Conservation (phyloP, 2,888 invertebrate genomes). For the Perizoma affinitatum region DNA sequence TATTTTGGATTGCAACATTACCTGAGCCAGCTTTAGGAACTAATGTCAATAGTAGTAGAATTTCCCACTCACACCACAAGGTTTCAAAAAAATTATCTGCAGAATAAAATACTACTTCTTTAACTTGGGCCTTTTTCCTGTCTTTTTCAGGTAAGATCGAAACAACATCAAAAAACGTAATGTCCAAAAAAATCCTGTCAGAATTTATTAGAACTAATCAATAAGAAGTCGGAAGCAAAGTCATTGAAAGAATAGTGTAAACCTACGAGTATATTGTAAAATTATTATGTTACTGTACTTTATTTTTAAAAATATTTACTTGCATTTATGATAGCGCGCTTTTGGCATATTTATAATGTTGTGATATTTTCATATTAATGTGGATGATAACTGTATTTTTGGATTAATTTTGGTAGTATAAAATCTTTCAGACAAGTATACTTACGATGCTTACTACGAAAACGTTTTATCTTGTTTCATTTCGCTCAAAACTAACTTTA, state of each 20-base stretch:
- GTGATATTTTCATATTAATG: conserved; percentile 75
- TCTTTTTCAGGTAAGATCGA: conserved; percentile 38
- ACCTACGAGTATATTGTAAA: conserved; percentile 59
- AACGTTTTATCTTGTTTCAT: conserved; percentile 36
- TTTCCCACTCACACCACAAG: neutral
- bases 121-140: conserved; percentile 1
- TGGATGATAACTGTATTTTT: conserved; percentile 76
- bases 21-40: too few species aligned
- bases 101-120: too few species aligned
- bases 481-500: neutral
- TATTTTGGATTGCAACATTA: too few species aligned
- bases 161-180: conserved; percentile 20
- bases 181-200: conserved; percentile 45
- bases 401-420: conserved; percentile 74
- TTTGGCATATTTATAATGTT: conserved; percentile 79
- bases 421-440: conserved; percentile 78
- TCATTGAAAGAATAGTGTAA: conserved; percentile 55
- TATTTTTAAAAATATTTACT: conserved; percentile 73
- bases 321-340: conserved; percentile 76
- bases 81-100: neutral
- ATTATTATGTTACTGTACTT: conserved; percentile 71
- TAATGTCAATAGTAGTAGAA: neutral
- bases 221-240: conserved; percentile 59
- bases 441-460: conserved; percentile 64
- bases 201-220: conserved; percentile 53